Percentiles rank a stretch among this genome's conserved stretches.
phyloP scores from a whole-genome alignment of 2,113 vertebrate genomes.

The Zosterops hypoxanthus region DNA sequence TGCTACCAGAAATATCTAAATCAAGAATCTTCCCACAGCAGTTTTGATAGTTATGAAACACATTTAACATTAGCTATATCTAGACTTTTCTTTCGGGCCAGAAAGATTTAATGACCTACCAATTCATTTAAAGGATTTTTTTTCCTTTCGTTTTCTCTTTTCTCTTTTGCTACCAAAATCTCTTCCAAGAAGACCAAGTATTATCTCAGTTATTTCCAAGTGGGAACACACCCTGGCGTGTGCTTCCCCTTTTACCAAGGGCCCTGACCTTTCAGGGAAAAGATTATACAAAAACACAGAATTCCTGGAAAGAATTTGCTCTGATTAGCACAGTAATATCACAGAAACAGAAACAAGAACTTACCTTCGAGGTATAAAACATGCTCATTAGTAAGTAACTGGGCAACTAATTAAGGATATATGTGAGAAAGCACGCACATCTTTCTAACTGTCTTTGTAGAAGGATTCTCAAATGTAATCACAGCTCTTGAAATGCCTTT shows the following conservation, averaged over 20 bases:
- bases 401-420: neutral
- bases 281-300: neutral
- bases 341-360: neutral
- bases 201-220: neutral
- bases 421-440: neutral
- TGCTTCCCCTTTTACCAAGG: neutral
- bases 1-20: neutral
- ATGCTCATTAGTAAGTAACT: neutral
- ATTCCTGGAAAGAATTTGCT: conserved; percentile 2
- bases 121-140: neutral
- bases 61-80: neutral
- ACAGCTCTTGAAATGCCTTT: neutral
- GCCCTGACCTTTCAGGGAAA: neutral
- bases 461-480: neutral
- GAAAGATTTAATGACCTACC: neutral
- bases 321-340: neutral
- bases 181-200: neutral
- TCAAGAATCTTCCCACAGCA: neutral
- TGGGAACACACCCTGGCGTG: neutral
- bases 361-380: neutral
- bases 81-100: neutral
- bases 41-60: neutral
- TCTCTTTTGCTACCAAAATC: neutral
- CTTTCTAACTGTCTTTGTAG: neutral
- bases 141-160: neutral